Conservation (phyloP, 2,888 invertebrate genomes). For the Therioaphis trifolii region DNA sequence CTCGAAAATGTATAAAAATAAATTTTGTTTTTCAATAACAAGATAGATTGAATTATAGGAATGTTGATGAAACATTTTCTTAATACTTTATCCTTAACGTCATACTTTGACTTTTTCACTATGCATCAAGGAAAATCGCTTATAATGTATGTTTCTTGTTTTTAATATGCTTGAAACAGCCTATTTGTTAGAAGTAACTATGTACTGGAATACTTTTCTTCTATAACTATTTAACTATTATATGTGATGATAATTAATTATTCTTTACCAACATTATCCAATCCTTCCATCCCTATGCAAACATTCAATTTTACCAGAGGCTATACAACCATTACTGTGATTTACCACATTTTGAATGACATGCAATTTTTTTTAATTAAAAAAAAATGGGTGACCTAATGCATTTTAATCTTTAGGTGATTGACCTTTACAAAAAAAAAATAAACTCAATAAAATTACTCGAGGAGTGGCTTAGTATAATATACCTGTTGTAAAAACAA, state of each 20-base stretch:
- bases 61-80: too few species aligned
- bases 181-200: neutral
- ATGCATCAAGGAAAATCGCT: too few species aligned
- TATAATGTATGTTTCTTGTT: too few species aligned
- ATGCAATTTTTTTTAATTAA: slow-evolving; percentile 55
- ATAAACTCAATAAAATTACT: slow-evolving; percentile 19
- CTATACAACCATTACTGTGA: neutral
- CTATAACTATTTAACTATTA: neutral
- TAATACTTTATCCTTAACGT: too few species aligned
- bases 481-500: neutral
- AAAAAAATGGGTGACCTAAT: slow-evolving; percentile 39
- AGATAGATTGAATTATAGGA: too few species aligned
- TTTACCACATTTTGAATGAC: slow-evolving; percentile 47
- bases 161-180: too few species aligned
- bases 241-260: neutral
- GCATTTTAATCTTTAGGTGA: slow-evolving; percentile 36
- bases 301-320: slow-evolving; percentile 12
- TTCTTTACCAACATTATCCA: neutral
- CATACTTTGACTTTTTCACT: too few species aligned
- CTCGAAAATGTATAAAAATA: too few species aligned
- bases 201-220: neutral
- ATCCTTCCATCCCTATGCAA: neutral
- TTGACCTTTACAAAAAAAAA: slow-evolving; percentile 38
- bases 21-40: too few species aligned
- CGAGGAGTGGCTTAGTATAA: neutral